These are phyloP conservation scores for Julus scanicus DNA, from an alignment of 2,888 invertebrate species.

Conservation along the genomic window DNA sequence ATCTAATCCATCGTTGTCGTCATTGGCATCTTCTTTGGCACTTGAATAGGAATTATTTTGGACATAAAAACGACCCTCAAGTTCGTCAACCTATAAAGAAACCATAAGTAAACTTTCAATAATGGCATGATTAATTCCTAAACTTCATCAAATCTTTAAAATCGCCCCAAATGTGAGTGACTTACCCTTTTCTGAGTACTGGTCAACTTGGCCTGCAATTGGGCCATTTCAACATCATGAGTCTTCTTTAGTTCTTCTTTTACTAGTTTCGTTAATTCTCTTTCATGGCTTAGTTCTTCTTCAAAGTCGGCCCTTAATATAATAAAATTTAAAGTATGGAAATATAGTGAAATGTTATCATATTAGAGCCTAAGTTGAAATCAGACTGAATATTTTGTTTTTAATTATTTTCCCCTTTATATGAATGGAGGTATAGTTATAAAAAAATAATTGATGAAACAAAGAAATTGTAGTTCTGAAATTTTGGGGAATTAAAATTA, in stretches of 20 bases:
- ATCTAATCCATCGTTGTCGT: constrained; percentile 41
- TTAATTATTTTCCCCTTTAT: too few relatives aligned
- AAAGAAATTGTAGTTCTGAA: too few relatives aligned
- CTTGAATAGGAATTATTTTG: constrained; percentile 41
- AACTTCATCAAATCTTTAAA: neutral
- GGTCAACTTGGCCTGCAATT: constrained; percentile 53
- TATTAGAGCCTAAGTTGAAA: too few relatives aligned
- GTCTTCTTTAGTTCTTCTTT: constrained; percentile 56
- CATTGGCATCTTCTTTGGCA: constrained; percentile 42
- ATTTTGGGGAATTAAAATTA: too few relatives aligned
- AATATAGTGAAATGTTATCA: too few relatives aligned
- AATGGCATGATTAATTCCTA: too few relatives aligned
- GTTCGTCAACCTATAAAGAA: constrained; percentile 44
- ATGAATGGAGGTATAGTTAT: too few relatives aligned
- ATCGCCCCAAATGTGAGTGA: neutral
- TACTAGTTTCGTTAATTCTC: constrained; percentile 55
- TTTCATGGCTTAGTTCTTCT: constrained; percentile 55
- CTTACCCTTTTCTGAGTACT: constrained; percentile 37
- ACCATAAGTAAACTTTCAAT: neutral
- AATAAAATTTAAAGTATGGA: neutral
- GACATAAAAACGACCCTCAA: constrained; percentile 36
- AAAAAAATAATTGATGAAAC: too few relatives aligned
- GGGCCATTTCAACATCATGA: constrained; percentile 57
- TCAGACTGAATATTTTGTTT: too few relatives aligned
- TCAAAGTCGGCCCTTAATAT: constrained; percentile 56